These are phyloP conservation scores for Apocheima hispidaria DNA, from an alignment of 2,888 invertebrate species.

Conservation along the genomic window DNA sequence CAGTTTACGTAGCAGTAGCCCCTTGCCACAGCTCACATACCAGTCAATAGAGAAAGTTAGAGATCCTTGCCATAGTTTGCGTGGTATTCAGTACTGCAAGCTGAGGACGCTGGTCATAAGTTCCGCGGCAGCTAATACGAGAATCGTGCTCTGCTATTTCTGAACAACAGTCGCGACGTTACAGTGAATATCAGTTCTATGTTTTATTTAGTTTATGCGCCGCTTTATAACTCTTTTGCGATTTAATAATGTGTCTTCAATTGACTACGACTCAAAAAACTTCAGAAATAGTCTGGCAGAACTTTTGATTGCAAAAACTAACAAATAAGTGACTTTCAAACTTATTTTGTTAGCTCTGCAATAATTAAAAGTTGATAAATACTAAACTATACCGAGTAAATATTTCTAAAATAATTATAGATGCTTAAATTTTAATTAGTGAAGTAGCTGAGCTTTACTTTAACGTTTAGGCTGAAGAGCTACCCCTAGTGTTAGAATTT, in stretches of 20 bases:
- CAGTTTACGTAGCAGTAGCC: conserved; percentile 5
- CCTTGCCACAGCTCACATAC: background rate
- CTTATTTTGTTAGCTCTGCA: background rate
- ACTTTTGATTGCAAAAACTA: background rate
- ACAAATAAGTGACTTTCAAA: background rate
- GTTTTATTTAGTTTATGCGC: conserved; percentile 11
- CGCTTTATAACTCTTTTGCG: conserved; percentile 5
- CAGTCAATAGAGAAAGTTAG: no score
- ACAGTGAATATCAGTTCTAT: conserved; percentile 26
- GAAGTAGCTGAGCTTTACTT: no score
- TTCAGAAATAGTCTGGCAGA: background rate
- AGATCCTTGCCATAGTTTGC: no score
- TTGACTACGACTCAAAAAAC: no score
- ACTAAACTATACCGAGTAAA: no score
- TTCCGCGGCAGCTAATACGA: background rate
- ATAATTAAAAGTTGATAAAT: background rate
- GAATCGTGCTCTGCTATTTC: conserved; percentile 3
- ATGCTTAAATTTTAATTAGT: no score
- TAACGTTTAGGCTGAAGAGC: no score
- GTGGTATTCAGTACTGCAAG: background rate
- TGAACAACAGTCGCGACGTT: conserved; percentile 3
- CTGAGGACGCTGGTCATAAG: background rate
- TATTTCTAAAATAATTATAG: no score
- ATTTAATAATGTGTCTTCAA: no score
- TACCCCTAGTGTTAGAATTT: no score